Conservation (phyloP, 2,113 vertebrate genomes). For the Heterochromis multidens region DNA sequence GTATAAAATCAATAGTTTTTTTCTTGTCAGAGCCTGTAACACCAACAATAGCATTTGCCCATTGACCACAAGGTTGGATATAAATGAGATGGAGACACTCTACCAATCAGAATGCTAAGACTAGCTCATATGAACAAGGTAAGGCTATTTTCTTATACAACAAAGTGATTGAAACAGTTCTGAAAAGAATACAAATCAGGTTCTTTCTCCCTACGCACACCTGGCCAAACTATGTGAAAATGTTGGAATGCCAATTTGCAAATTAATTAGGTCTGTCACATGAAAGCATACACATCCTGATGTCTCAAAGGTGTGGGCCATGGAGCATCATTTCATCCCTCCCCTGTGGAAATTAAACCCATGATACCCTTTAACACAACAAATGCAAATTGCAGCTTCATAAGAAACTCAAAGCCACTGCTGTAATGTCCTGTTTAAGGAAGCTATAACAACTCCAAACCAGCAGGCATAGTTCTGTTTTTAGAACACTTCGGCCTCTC, state of each 20-base stretch:
- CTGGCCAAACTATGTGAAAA: not conserved
- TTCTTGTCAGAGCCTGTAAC: not conserved
- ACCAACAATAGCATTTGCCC: not conserved
- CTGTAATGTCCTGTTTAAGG: not conserved
- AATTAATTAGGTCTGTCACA: not conserved
- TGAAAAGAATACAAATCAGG: not conserved
- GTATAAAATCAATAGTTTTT: not conserved
- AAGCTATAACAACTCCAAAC: not conserved
- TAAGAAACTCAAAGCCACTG: not conserved
- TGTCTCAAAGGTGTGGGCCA: not conserved
- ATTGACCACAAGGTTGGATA: not conserved
- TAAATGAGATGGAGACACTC: not conserved
- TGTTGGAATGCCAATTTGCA: not conserved
- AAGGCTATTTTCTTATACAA: not conserved
- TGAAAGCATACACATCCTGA: not conserved
- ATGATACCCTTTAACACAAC: not conserved
- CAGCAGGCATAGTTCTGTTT: not conserved
- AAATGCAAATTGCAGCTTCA: not conserved
- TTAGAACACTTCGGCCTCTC: not conserved
- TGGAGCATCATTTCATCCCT: not conserved
- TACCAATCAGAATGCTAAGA: not conserved
- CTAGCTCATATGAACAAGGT: not conserved
- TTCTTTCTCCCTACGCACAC: rapidly evolving
- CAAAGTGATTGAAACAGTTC: not conserved
- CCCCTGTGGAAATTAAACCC: not conserved